These are phyloP conservation scores for Myotis vivesi DNA, from an alignment of 2,797 vertebrate genomes.

Conservation along the genomic window DNA sequence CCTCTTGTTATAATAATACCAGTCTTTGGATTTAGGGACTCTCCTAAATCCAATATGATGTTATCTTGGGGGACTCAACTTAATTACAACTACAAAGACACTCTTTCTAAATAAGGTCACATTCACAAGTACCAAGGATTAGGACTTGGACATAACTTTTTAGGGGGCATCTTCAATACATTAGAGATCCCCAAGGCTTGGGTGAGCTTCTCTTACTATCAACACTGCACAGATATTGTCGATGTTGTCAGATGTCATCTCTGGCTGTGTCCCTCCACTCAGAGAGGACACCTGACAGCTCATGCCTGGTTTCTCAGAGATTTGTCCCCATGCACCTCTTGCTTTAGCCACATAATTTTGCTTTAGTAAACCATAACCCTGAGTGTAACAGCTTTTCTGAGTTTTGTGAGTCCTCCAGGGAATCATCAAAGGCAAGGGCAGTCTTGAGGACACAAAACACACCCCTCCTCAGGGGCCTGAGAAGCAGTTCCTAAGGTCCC, in stretches of 20 bases:
- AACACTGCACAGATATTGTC: not conserved
- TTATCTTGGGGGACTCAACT: not conserved
- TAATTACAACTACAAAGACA: not conserved
- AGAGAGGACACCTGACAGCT: not conserved
- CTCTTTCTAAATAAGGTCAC: not conserved
- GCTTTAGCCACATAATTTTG: not conserved
- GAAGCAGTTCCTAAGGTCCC: too few relatives aligned
- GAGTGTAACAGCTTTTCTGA: not conserved
- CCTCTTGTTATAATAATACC: not conserved
- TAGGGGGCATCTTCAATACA: not conserved
- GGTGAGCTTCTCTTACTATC: not conserved
- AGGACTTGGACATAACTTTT: not conserved
- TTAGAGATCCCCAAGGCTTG: not conserved
- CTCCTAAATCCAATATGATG: not conserved
- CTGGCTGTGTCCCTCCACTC: not conserved
- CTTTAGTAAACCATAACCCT: not conserved
- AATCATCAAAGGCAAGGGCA: not conserved
- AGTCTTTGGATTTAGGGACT: not conserved
- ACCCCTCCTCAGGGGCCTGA: not conserved
- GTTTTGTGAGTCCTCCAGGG: not conserved
- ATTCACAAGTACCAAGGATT: not conserved
- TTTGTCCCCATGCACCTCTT: not conserved
- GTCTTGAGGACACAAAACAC: not conserved
- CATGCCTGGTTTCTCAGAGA: not conserved
- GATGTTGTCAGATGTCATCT: not conserved